Base-by-base conservation (phyloP, 2,888 invertebrate genomes). In the Trichopoda pennipes region DNA sequence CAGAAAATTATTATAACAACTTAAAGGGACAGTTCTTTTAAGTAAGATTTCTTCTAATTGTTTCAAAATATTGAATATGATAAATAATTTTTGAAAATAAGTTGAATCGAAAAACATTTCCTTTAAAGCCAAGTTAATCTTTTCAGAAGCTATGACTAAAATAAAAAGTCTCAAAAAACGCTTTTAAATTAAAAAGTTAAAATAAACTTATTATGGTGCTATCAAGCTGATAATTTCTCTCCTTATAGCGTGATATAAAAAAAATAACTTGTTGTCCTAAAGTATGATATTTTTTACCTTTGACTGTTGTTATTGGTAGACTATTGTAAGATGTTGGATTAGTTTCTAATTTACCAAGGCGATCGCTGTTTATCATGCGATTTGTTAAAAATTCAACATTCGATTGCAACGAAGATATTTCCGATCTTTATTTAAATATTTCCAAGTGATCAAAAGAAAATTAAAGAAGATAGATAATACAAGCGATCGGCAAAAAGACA, bases 301-400 rank as follows among this genome's bases (percentile, higher is more conserved):
- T 90, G 86, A 87, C 88, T 73, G 79, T 84, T 74, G 79, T 85
- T 72, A 75, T 47, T 84, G 89, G 87, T 87, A 90, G 87, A 86
- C 89, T 90, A 87, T 85, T 88, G 84, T 89, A 90, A 83, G 88
- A 87, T 84, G 87, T 87, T 70, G 88, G 87, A 64, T 87, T 87
- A 84, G 87, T 88, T 79, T 90, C 90, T 87, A 90, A 87, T 89
- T 90, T 90, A 85, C 87, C 88, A 86, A 90, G 86, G 82, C 90
- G 90, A 84, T 91, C 90, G 85, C 87, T 91, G 87, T 87, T 90
- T 79, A 90, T 88, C 86, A 91, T 90, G 85, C 90, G 90, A 88
- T 89, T 91, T 42, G 90, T 89, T 86, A 91, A 88, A 88, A 89
- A 91, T 84, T 91, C 91, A 89, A 91, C 90, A 89, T 91, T 91